A percentile compares a stretch with the other conserved stretches of the same genome.
phyloP scores from a whole-genome alignment of 1,140 invertebrate genomes.

The Aphis gossypii region DNA sequence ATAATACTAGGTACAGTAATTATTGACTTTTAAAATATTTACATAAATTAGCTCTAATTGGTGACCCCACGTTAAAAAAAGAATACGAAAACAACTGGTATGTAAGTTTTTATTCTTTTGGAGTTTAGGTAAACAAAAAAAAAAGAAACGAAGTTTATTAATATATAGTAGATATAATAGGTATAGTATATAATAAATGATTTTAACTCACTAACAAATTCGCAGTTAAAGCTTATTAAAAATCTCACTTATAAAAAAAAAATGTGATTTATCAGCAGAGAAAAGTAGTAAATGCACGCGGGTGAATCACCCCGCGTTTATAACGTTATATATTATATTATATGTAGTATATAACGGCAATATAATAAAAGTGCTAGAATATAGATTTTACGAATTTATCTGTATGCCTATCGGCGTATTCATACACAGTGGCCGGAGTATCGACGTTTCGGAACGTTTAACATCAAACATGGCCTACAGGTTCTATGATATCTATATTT shows the following conservation, averaged over 20 bases:
- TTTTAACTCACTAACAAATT: background rate
- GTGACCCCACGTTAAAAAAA: background rate
- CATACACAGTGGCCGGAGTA: constrained; percentile 38
- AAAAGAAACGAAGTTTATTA: background rate
- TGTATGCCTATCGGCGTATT: constrained; percentile 19
- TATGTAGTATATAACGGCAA: background rate
- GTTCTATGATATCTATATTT: constrained; percentile 28
- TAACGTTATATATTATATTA: background rate
- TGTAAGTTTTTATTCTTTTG: background rate
- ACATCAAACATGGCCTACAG: constrained; percentile 48
- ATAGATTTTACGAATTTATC: constrained; percentile 42
- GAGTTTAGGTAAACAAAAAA: background rate
- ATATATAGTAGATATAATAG: background rate
- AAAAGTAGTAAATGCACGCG: background rate
- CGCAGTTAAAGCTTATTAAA: background rate
- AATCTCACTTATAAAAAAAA: background rate
- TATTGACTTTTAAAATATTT: background rate
- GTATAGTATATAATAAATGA: background rate
- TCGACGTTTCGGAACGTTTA: constrained; percentile 9
- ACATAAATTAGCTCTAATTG: constrained; percentile 3
- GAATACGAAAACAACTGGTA: background rate
- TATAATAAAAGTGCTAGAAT: background rate
- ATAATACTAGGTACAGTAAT: background rate
- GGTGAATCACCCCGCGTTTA: background rate
- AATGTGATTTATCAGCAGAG: background rate